Conservation (phyloP, 2,888 invertebrate species). For the Drosophila tanythrix region DNA sequence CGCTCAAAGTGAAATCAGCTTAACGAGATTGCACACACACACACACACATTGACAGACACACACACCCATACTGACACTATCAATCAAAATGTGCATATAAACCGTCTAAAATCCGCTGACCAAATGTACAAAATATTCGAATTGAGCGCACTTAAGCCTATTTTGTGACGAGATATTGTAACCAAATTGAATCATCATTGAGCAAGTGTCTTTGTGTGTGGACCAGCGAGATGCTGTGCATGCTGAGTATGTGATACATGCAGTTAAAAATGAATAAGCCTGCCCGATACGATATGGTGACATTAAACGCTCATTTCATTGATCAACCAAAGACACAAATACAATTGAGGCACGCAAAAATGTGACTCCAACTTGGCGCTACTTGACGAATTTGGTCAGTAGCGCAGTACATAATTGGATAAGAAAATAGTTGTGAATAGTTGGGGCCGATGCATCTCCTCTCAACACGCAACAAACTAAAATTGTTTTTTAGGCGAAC, state of each 20-base stretch:
- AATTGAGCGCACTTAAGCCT: conserved; percentile 65
- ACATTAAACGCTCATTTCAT: conserved; percentile 73
- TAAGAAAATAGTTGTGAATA: background rate
- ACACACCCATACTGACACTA: conserved; percentile 41
- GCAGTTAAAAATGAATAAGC: conserved; percentile 68
- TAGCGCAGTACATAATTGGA: too few species aligned
- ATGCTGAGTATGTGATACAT: conserved; percentile 39
- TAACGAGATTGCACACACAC: conserved; percentile 40
- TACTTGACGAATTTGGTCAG: too few species aligned
- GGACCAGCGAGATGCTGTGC: background rate
- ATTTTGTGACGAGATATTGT: conserved; percentile 52
- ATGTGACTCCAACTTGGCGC: background rate
- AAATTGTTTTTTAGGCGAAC: conserved; percentile 12
- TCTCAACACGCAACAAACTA: background rate
- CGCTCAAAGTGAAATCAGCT: conserved; percentile 57
- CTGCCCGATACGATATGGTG: conserved; percentile 25
- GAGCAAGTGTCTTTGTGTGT: conserved; percentile 10
- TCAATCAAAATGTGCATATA: conserved; percentile 70
- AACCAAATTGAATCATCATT: conserved; percentile 69
- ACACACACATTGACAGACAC: conserved; percentile 6
- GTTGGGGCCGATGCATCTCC: background rate
- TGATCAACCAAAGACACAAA: conserved; percentile 56
- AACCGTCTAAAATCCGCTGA: conserved; percentile 54
- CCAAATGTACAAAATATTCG: conserved; percentile 64
- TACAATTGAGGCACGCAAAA: conserved; percentile 55